Percentiles rank a stretch among this genome's conserved stretches.
Conservation (phyloP, 2,113 vertebrate species). For the Heterocephalus glaber region DNA sequence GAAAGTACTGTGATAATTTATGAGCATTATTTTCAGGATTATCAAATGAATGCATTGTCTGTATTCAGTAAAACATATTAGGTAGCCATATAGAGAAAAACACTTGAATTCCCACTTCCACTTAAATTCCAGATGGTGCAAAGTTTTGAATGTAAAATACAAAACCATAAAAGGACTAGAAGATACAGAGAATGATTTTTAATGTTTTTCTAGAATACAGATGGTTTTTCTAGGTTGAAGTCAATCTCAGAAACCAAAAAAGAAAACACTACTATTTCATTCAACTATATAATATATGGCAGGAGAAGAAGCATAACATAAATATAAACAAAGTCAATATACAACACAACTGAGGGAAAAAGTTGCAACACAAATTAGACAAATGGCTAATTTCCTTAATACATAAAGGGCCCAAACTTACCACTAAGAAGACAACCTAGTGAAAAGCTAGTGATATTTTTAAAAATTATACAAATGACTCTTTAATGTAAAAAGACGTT, state of each 20-base stretch:
- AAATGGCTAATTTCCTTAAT: constrained; percentile 26
- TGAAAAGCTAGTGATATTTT: neutral
- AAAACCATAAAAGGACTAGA: constrained; percentile 10
- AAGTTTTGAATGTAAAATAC: constrained; percentile 1
- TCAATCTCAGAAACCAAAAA: constrained; percentile 1
- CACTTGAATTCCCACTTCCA: neutral
- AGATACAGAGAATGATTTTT: neutral
- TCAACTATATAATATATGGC: neutral
- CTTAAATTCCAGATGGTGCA: neutral
- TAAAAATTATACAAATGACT: neutral
- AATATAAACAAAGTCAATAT: constrained; percentile 16
- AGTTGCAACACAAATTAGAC: neutral
- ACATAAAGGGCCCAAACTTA: neutral
- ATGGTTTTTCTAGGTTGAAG: neutral
- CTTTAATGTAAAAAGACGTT: neutral
- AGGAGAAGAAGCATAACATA: neutral
- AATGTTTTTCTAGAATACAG: neutral
- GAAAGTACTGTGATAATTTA: neutral
- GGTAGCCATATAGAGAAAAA: neutral
- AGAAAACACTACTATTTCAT: neutral
- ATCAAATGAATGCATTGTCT: neutral
- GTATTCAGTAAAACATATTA: neutral
- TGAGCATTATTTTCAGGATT: neutral
- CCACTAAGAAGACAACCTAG: neutral
- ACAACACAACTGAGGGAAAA: neutral